These are phyloP conservation scores for Limosa lapponica DNA, from an alignment of 2,797 vertebrate species.

Conservation along the genomic window DNA sequence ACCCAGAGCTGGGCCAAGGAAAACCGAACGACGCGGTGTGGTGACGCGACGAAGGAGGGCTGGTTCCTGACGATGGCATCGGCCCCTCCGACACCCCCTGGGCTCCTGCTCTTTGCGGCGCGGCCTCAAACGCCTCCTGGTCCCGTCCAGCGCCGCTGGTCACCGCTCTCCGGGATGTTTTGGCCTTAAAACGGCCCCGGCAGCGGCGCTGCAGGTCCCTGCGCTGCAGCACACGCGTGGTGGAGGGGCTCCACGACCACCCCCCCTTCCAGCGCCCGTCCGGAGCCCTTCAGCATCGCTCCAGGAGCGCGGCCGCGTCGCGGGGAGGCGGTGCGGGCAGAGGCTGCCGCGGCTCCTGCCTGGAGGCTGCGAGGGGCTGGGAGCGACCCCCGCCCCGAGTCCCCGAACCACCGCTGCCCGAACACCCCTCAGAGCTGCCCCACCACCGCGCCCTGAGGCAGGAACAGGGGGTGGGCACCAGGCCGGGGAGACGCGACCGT, in stretches of 20 bases:
- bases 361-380: accelerated
- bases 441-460: accelerated
- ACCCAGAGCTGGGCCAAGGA: background rate
- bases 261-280: accelerated
- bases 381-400: background rate
- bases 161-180: background rate
- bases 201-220: background rate
- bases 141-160: accelerated
- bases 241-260: accelerated
- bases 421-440: background rate
- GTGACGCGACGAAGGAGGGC: accelerated
- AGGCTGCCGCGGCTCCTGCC: accelerated
- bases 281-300: accelerated
- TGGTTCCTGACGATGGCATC: accelerated
- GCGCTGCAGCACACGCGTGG: accelerated
- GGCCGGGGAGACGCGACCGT: too few species aligned
- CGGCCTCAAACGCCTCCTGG: background rate
- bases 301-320: accelerated
- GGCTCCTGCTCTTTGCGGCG: background rate
- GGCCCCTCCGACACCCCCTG: accelerated
- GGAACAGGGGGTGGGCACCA: background rate
- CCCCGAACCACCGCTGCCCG: accelerated
- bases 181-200: accelerated
- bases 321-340: accelerated
- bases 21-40: accelerated